These are phyloP conservation scores for Pseudochirops corinnae DNA, from an alignment of 2,797 vertebrate species.

Conservation along the genomic window DNA sequence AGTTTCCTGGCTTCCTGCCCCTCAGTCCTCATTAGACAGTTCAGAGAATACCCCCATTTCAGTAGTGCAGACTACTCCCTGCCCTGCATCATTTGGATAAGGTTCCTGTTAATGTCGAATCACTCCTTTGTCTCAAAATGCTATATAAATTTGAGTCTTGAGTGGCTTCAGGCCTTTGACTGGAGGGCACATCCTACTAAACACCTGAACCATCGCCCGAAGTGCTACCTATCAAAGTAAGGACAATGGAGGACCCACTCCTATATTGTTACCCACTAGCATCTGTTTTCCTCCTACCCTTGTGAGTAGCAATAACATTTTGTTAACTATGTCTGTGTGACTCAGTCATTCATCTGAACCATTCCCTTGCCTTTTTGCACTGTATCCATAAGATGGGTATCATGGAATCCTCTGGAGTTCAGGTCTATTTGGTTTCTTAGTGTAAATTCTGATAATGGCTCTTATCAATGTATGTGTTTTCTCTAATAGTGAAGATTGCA, in stretches of 20 bases:
- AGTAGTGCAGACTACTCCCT: background rate
- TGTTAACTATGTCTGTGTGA: background rate
- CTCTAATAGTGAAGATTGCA: background rate
- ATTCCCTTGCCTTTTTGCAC: background rate
- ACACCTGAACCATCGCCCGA: background rate
- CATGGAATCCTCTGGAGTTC: background rate
- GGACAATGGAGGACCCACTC: background rate
- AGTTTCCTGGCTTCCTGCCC: background rate
- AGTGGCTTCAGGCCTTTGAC: background rate
- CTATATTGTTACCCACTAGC: background rate
- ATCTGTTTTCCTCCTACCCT: background rate
- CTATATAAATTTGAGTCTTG: background rate
- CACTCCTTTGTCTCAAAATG: background rate
- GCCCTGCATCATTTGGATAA: background rate
- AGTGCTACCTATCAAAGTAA: background rate
- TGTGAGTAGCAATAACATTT: background rate
- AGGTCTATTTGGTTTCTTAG: background rate
- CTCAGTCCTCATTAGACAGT: background rate
- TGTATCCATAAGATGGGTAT: background rate
- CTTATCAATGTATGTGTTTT: background rate
- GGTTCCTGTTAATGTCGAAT: background rate
- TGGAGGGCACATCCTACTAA: background rate
- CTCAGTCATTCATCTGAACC: background rate
- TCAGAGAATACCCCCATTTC: background rate
- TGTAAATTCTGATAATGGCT: background rate